phyloP scores from a whole-genome alignment of 2,797 vertebrate genomes.

The Labroides dimidiatus region DNA sequence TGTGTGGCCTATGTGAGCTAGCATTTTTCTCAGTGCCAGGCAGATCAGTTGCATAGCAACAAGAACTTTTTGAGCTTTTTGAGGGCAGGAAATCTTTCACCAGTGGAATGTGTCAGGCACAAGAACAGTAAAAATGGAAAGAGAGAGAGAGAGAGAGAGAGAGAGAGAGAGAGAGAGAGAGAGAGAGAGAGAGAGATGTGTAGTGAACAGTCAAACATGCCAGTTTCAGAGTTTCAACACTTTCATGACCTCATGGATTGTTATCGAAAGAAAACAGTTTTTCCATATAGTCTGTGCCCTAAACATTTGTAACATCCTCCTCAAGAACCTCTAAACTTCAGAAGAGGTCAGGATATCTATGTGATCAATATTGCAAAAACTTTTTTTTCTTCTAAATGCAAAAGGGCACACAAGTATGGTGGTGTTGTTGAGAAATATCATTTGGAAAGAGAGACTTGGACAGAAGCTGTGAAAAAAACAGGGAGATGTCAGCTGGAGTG shows the following conservation, averaged over 20 bases:
- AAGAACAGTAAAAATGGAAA: constrained; percentile 62
- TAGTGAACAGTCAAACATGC: constrained; percentile 23
- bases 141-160: constrained; percentile 50
- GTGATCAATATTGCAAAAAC: not conserved
- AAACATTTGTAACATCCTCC: not conserved
- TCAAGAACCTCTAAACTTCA: not conserved
- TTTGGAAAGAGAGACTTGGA: not conserved
- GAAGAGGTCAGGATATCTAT: not conserved
- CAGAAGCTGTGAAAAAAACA: constrained; percentile 1
- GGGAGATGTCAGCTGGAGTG: constrained; percentile 16
- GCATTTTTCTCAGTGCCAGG: constrained; percentile 79
- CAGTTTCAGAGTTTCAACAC: not conserved
- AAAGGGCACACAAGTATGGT: too few species aligned
- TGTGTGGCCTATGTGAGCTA: constrained; percentile 65
- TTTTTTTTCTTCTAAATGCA: not conserved
- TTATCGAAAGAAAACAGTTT: too few species aligned
- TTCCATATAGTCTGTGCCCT: not conserved
- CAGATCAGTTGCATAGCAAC: constrained; percentile 89
- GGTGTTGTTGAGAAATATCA: not conserved
- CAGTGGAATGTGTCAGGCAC: constrained; percentile 81
- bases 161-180: too few species aligned
- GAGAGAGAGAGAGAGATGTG: constrained; percentile 48
- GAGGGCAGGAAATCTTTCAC: constrained; percentile 81
- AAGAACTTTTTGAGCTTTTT: constrained; percentile 72
- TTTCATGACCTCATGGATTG: not conserved